Evolutionary conservation across 1,140 invertebrate species (phyloP).

Genomic region (Papilio polytes): DNA sequence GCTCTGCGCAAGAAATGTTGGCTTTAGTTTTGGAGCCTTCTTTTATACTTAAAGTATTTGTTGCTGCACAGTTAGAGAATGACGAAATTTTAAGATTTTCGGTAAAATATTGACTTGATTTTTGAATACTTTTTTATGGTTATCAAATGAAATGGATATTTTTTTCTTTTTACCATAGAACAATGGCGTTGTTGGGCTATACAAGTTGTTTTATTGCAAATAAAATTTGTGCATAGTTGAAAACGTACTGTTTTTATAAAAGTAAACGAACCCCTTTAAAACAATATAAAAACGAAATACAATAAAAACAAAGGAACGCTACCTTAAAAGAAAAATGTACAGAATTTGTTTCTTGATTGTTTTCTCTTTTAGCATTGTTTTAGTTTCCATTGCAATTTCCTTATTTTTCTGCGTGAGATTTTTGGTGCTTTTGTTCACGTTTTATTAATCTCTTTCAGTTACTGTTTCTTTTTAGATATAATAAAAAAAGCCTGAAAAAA

Average conservation of each 20-base stretch:
- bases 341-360: slow-evolving; percentile 29
- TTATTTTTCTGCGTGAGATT: slow-evolving; percentile 23
- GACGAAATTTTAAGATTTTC: no score
- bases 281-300: slow-evolving; percentile 16
- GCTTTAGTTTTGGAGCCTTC: not conserved
- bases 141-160: not conserved
- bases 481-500: not conserved
- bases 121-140: no score
- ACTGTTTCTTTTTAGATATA: not conserved
- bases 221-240: slow-evolving; percentile 13
- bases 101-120: no score
- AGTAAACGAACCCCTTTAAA: slow-evolving; percentile 21
- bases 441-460: slow-evolving; percentile 11
- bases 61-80: no score
- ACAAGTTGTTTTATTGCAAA: not conserved
- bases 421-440: slow-evolving; percentile 21
- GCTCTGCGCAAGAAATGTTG: not conserved
- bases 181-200: not conserved
- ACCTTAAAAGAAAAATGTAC: slow-evolving; percentile 26
- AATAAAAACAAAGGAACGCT: slow-evolving; percentile 10
- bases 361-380: slow-evolving; percentile 28
- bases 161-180: not conserved
- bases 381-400: slow-evolving; percentile 26
- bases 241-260: slow-evolving; percentile 3
- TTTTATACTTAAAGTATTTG: not conserved